A percentile compares a stretch with the other conserved stretches of the same genome.
These are phyloP conservation scores for Rhinogobio ventralis DNA, from an alignment of 2,797 vertebrate species.

Conservation along the genomic window DNA sequence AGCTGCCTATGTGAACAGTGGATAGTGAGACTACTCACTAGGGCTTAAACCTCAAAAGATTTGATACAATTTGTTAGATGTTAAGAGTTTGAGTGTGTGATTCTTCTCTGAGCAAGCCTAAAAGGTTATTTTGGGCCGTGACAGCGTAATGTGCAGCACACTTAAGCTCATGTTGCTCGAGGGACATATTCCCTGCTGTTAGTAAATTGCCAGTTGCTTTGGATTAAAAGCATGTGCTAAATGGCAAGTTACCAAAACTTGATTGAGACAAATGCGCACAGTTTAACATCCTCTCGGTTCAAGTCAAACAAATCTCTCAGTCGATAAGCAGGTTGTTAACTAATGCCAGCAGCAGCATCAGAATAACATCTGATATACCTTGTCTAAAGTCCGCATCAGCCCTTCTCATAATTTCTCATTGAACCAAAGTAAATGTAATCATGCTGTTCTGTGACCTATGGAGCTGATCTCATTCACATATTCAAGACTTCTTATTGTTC, in stretches of 20 bases:
- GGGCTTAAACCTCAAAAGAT: neutral
- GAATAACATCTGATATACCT: slow-evolving; percentile 34
- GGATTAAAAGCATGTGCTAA: slow-evolving; percentile 32
- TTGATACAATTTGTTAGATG: neutral
- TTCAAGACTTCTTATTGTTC: slow-evolving; percentile 56
- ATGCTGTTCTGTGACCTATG: slow-evolving; percentile 70
- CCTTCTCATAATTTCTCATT: slow-evolving; percentile 72
- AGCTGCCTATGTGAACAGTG: neutral
- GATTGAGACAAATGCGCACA: slow-evolving; percentile 58
- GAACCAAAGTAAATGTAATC: slow-evolving; percentile 72
- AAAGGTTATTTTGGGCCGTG: slow-evolving; percentile 23
- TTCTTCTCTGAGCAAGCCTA: slow-evolving; percentile 14
- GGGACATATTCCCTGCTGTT: slow-evolving; percentile 35
- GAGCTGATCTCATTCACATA: slow-evolving; percentile 65
- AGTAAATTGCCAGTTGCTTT: slow-evolving; percentile 38
- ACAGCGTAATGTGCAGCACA: slow-evolving; percentile 37
- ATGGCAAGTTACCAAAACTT: slow-evolving; percentile 47
- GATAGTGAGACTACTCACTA: neutral
- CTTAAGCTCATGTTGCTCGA: slow-evolving; percentile 30
- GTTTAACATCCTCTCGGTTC: slow-evolving; percentile 1
- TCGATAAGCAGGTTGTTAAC: neutral
- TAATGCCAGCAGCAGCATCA: neutral
- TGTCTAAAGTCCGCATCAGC: slow-evolving; percentile 57
- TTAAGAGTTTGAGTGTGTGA: neutral
- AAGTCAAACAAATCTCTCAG: slow-evolving; percentile 1